Conservation (phyloP, 2,113 vertebrate genomes). For the Typhlomys cinereus region DNA sequence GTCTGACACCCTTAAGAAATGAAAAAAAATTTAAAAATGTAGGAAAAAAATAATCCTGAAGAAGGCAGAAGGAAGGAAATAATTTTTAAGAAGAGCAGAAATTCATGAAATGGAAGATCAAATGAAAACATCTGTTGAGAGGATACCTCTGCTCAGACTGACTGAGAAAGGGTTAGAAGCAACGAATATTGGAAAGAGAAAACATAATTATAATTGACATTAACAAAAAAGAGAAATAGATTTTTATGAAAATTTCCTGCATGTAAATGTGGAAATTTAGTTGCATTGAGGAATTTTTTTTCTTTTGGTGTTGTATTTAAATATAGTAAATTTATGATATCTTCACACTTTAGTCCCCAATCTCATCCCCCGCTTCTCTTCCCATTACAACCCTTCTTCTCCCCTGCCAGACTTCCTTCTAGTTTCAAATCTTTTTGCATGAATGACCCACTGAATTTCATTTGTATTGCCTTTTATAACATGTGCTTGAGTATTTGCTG, state of each 20-base stretch:
- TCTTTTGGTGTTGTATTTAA: no score
- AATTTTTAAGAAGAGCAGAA: conserved; percentile 1
- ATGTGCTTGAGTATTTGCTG: no score
- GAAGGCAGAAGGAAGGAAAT: conserved; percentile 20
- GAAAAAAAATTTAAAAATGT: conserved; percentile 8
- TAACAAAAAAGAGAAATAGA: background rate
- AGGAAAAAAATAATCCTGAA: conserved; percentile 24
- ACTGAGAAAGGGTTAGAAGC: background rate
- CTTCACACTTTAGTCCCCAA: no score
- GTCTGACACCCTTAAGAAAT: background rate
- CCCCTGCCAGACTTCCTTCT: no score
- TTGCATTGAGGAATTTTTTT: conserved; percentile 12
- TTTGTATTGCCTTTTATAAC: no score
- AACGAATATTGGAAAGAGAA: background rate
- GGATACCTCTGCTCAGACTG: background rate
- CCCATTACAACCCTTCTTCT: no score
- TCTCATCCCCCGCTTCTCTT: no score
- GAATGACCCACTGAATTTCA: no score
- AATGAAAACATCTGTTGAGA: background rate
- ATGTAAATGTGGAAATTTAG: conserved; percentile 20
- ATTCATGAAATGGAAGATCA: conserved; percentile 16
- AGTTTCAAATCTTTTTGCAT: no score
- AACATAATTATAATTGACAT: background rate
- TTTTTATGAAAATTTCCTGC: conserved; percentile 28
- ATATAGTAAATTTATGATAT: no score